Evolutionary conservation across 2,888 invertebrate species (phyloP), one percentile per base, ranked within the genome.

Genomic region (Agonum fuliginosum): DNA sequence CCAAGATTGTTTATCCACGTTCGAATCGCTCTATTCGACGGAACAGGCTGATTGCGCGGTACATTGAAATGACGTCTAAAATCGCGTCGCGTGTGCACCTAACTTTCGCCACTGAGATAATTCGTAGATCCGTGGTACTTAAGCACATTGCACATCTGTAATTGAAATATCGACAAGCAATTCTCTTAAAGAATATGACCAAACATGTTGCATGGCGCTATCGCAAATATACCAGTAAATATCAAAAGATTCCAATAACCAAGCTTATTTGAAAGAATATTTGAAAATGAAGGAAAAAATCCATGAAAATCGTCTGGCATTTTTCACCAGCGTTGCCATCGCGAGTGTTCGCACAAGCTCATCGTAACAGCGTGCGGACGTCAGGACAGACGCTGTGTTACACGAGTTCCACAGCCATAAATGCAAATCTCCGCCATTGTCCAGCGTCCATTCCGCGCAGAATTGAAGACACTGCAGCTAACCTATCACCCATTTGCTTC

Each of bases 361-460:
- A 20, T 12, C 14, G 20, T 37, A 37, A 37, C 3, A 37, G 37
- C 6, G 24, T 54, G 22, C 41, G 41, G 41, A n/a, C 19, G 10
- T 14, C 2, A 17, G 30, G 6, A 8, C 37, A 65, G 43, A 19
- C 67, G 24, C 17, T 20, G 17, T 27, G 17, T 24, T 19, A 72
- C 71, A 71, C 30, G 17, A 30, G 48, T 51, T 51, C 30, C 24
- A 20, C 37, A 27, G 27, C 75, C 79, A 74, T 78, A 80, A 79
- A 81, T 81, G 81, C 78, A 81, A 81, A 81, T 81, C 78, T 79
- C 72, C 78, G 79, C 79, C 77, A 81, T 81, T 80, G 80, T 80
- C 79, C 78, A 75, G 78, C 71, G 76, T 74, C 80, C 80, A 80
- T 80, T 80, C 79, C 75, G 41, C 78, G 67, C 72, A 78, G 79